Evolutionary conservation across 1,140 invertebrate species (phyloP).

Genomic region (Zaprionus lachaisei): DNA sequence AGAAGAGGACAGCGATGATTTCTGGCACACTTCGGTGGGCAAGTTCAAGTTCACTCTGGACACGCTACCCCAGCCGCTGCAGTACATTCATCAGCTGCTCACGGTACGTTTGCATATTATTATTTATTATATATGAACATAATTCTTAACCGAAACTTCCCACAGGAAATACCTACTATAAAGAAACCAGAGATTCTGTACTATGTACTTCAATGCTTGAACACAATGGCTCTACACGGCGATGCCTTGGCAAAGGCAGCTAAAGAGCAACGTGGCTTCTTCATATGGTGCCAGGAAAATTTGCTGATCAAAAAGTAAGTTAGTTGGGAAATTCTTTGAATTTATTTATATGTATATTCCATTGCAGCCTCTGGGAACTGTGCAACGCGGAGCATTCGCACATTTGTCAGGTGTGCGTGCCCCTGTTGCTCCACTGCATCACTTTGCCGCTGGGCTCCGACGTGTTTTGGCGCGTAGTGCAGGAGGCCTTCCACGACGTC

Average conservation of each 20-base stretch:
- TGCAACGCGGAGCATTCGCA: slow-evolving; percentile 97
- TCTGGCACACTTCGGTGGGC: slow-evolving; percentile 96
- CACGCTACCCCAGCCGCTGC: slow-evolving; percentile 95
- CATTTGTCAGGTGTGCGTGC: slow-evolving; percentile 94
- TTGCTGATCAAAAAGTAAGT: slow-evolving; percentile 96
- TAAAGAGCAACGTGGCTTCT: slow-evolving; percentile 96
- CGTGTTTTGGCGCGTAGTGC: slow-evolving; percentile 97
- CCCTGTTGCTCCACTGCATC: slow-evolving; percentile 96
- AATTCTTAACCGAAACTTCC: slow-evolving; percentile 55
- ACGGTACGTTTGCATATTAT: slow-evolving; percentile 87
- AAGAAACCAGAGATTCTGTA: slow-evolving; percentile 97
- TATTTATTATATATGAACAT: not conserved
- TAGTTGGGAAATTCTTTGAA: rapidly evolving
- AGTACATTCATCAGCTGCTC: slow-evolving; percentile 95
- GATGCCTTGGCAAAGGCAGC: slow-evolving; percentile 95
- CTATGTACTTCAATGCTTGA: slow-evolving; percentile 96
- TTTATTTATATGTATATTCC: not conserved
- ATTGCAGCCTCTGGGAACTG: slow-evolving; percentile 94
- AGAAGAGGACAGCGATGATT: slow-evolving; percentile 90
- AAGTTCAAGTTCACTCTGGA: slow-evolving; percentile 96
- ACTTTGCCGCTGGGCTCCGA: slow-evolving; percentile 96
- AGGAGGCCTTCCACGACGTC: slow-evolving; percentile 95
- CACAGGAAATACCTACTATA: slow-evolving; percentile 90
- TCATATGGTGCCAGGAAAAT: slow-evolving; percentile 99
- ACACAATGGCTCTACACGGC: slow-evolving; percentile 96